Percentiles rank a stretch among this genome's conserved stretches.
These are phyloP conservation scores for Orientallactaga bullata DNA, from an alignment of 2,113 vertebrate species.

Conservation along the genomic window DNA sequence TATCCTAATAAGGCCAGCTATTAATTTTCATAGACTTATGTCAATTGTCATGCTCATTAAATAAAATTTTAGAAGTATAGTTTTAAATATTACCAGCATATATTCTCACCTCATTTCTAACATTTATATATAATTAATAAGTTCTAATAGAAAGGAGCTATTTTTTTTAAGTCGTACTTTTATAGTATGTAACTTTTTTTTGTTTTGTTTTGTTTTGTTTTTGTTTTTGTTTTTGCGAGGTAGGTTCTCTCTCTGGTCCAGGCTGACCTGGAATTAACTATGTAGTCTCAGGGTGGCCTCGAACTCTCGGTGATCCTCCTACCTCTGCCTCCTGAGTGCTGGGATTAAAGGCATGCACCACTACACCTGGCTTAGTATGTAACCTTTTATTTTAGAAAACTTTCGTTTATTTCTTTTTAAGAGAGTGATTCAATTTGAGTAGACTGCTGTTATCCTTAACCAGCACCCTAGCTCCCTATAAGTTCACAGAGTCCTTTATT, in stretches of 20 bases:
- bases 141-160: background rate
- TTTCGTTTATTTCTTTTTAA: constrained; percentile 6
- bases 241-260: too few relatives aligned
- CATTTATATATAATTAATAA: background rate
- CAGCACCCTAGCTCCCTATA: background rate
- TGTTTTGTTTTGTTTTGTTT: too few relatives aligned
- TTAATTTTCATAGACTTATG: constrained; percentile 9
- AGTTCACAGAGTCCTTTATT: constrained; percentile 26
- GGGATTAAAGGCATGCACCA: too few relatives aligned
- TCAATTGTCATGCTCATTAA: background rate
- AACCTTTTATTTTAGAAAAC: background rate
- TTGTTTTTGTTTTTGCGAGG: too few relatives aligned
- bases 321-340: too few relatives aligned
- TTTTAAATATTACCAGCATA: background rate
- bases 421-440: background rate
- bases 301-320: too few relatives aligned
- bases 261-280: too few relatives aligned
- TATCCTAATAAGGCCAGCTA: background rate
- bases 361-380: too few relatives aligned
- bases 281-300: too few relatives aligned
- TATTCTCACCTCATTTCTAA: background rate
- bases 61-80: background rate
- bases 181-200: background rate
- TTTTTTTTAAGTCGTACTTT: constrained; percentile 16
- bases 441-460: background rate